These are phyloP conservation scores for Patagioenas fasciata DNA, from an alignment of 2,113 vertebrate genomes.

Conservation along the genomic window DNA sequence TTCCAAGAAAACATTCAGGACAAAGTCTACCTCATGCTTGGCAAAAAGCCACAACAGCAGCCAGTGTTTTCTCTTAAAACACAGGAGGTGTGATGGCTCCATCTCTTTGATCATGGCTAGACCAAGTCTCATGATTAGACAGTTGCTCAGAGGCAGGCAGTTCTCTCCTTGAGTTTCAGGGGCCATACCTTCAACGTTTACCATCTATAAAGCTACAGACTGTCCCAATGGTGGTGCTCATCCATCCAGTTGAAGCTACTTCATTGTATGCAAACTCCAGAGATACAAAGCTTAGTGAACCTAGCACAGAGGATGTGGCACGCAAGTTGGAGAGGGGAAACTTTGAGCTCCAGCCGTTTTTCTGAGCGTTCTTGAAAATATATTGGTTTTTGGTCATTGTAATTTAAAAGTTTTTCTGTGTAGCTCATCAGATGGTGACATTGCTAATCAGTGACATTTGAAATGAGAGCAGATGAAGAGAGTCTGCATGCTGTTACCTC, in stretches of 20 bases:
- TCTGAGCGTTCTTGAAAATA: background rate
- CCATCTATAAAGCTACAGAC: background rate
- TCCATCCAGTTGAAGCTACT: background rate
- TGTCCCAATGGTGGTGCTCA: background rate
- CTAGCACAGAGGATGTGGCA: background rate
- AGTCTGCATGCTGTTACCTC: background rate
- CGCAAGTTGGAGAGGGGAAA: background rate
- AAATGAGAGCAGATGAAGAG: background rate
- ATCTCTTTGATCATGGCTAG: background rate
- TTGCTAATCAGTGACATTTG: background rate
- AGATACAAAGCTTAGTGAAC: background rate
- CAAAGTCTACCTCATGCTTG: background rate
- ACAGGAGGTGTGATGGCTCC: accelerated
- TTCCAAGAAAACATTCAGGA: background rate
- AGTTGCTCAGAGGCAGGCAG: background rate
- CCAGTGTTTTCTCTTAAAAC: background rate
- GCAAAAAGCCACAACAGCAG: background rate
- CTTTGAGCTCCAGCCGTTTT: background rate
- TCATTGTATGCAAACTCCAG: background rate
- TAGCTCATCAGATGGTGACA: background rate
- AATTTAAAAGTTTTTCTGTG: background rate
- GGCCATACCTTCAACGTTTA: background rate
- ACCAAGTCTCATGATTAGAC: background rate
- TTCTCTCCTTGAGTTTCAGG: background rate
- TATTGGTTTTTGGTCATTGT: background rate